Base-by-base conservation (phyloP, 1,140 invertebrate genomes). In the Orchestia grillus region DNA sequence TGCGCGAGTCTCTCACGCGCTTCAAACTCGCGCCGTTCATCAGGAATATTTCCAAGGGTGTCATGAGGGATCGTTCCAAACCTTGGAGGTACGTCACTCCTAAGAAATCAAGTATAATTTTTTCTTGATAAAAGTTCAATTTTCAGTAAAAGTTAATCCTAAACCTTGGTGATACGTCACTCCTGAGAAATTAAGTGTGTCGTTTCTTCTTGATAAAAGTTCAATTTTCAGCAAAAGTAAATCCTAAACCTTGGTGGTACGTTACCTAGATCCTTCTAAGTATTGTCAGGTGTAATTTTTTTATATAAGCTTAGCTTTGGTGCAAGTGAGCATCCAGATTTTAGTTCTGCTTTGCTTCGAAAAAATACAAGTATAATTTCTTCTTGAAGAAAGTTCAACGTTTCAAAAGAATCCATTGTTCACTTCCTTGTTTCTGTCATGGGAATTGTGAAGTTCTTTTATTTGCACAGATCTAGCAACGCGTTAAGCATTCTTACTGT, bases 21-120 rank as follows among this genome's bases (percentile, higher is more conserved):
- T 94, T 94, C 92, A 94, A 47, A 45, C 44, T 94, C 19, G 41
- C 19, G 11, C 92, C 45, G 44, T 94, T 94, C 40, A 40, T 45
- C 40, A 44, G 47, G 41, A 94, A 94, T 16, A 94, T 94, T 44
- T 44, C 92, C 16, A 94, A 45, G 40, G 92, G 92, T 47, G 92
- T 94, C 0, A 94, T 47, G 44, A 42, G 92, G 44, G 92, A 94
- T 45, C 92, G 44, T 44, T 45, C 43, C 15, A 43, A 91, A 15
- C 88, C 88, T 43, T 44, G 41, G 41, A 42, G 88, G 88, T 77
- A 36, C 62, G 62, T 36, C 19, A 8, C 62, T 77, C 36, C 28
- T 77, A 23, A 36, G 6, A 36, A 77, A 15, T 23, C 36, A 36
- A 23, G 3, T 36, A 36, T 77, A 77, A 77, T 77, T 77, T 77